Evolutionary conservation across 1,140 invertebrate species (phyloP).

Genomic region (Campoletis sonorensis): DNA sequence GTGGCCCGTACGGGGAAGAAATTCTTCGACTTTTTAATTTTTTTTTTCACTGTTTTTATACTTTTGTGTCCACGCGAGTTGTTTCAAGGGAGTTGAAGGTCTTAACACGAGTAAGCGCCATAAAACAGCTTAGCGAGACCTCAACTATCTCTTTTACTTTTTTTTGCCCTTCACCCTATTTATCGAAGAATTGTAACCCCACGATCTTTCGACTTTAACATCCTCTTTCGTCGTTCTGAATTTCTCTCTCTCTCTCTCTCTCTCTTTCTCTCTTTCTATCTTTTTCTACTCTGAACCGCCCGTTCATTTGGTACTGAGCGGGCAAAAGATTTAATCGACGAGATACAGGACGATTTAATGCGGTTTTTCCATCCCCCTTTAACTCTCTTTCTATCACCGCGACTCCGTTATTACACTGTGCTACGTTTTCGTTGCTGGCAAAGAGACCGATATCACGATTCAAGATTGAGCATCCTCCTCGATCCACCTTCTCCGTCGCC

Average conservation of each 20-base stretch:
- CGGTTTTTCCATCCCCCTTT: slow-evolving; percentile 10
- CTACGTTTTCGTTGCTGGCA: background rate
- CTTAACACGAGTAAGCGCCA: background rate
- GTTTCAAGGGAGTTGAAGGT: background rate
- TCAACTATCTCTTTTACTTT: background rate
- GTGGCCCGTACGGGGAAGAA: too few relatives aligned
- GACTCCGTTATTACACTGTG: background rate
- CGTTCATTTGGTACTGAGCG: slow-evolving; percentile 6
- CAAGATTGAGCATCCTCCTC: slow-evolving; percentile 13
- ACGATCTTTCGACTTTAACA: background rate
- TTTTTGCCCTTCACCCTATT: background rate
- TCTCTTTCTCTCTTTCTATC: background rate
- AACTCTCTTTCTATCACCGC: background rate
- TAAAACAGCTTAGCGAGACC: slow-evolving; percentile 6
- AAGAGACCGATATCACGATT: slow-evolving; percentile 16
- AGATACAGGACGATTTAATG: slow-evolving; percentile 22
- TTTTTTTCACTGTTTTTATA: background rate
- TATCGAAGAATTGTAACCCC: slow-evolving; percentile 11
- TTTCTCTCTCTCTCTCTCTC: background rate
- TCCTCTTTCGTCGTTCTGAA: background rate
- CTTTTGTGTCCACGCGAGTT: background rate
- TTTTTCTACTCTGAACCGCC: background rate
- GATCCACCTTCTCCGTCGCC: background rate
- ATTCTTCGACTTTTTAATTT: background rate
- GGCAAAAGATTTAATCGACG: slow-evolving; percentile 21